phyloP scores from a whole-genome alignment of 2,797 vertebrate species.

The Triplophysa bombifrons region DNA sequence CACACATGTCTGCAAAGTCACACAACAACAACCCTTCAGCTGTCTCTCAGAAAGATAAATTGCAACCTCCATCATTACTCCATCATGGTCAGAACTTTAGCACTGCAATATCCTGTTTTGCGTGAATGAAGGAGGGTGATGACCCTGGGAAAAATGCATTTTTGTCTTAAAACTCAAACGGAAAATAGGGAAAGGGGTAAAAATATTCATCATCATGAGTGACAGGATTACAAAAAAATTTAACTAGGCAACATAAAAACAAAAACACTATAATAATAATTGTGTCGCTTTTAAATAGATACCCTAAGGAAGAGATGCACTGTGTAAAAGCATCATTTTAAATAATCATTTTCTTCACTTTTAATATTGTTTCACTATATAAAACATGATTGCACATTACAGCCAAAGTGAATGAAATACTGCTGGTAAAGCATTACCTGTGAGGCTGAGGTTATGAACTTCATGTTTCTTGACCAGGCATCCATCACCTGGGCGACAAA shows the following conservation, averaged over 20 bases:
- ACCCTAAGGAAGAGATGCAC: background rate
- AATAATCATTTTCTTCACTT: background rate
- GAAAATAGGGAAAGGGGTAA: constrained; percentile 42
- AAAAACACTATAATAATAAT: constrained; percentile 31
- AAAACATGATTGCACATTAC: background rate
- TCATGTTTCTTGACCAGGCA: constrained; percentile 34
- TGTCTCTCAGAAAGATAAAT: constrained; percentile 63
- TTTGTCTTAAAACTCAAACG: constrained; percentile 21
- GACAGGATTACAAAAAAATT: background rate
- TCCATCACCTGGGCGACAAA: constrained; percentile 45
- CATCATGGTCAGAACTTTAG: constrained; percentile 34
- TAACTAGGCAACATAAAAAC: background rate
- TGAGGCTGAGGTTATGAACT: constrained; percentile 22
- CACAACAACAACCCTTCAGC: constrained; percentile 40
- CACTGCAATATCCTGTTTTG: constrained; percentile 70
- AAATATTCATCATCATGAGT: constrained; percentile 14
- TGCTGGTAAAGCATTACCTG: constrained; percentile 49
- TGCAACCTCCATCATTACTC: constrained; percentile 40
- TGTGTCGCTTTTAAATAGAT: background rate
- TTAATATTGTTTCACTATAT: background rate
- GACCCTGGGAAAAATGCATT: constrained; percentile 47
- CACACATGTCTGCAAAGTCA: constrained; percentile 31
- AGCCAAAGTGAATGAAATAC: constrained; percentile 3
- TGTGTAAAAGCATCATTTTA: background rate
- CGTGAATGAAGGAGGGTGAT: constrained; percentile 42